Base-by-base conservation (phyloP, 2,888 invertebrate species). In the Lasioglossum morio region DNA sequence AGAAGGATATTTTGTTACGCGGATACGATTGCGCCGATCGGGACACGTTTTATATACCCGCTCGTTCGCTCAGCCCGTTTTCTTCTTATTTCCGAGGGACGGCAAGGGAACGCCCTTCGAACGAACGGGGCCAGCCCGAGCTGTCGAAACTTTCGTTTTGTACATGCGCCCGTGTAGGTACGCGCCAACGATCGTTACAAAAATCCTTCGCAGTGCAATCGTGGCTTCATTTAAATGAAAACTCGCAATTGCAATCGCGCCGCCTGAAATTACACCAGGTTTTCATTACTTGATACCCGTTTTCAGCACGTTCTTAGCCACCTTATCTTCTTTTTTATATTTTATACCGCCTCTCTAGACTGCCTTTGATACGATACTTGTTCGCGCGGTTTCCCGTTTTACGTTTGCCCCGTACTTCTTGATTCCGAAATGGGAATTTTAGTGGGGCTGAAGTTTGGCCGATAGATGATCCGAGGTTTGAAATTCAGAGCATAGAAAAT, bases 1-100 rank as follows among this genome's bases (percentile, higher is more conserved):
- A 66, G 79, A 30, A 75, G 83, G 72, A 91, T 90, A 92, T 92
- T 92, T 88, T 87, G 89, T 92, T 92, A 92, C 90, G 87, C 76
- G 87, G 87, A 90, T 90, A 87, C 86, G 86, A 91, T 92, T 89
- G 88, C 92, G 88, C 73, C 60, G 82, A 83, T 85, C 76, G 37
- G 34, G 77, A 69, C 73, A 8, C 70, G 72, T 83, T 86, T 77
- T 78, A 78, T 78, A 72, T 53, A 53, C 77, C 74, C 63, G 69
- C 57, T 57, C 72, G 46, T 63, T 63, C 27, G 27, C 27, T 16
- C 40, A 43, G 30, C 27, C n/a, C 3, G 40, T 72, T 63, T 73
- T 73, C 53, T 23, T 80, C 69, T 69, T 69, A 12, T 69, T 66
- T 66, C 66, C 66, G 66, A 69, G 37, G 57, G 43, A 23, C 48